Evolutionary conservation across 1,140 invertebrate species (phyloP).

Genomic region (Gonioctena quinquepunctata): DNA sequence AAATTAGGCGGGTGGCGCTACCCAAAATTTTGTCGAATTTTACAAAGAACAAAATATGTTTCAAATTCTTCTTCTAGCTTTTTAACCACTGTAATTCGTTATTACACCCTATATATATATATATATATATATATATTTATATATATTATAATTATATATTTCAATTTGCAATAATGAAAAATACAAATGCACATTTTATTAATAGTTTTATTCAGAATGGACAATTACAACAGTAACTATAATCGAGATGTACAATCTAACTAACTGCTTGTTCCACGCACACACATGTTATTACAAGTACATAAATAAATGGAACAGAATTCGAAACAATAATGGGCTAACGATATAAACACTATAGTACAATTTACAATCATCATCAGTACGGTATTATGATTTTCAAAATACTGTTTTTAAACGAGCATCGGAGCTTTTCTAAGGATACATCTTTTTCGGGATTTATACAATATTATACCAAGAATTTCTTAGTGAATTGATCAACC

Average conservation of each 20-base stretch:
- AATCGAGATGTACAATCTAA: slow-evolving; percentile 47
- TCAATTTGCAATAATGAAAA: too few relatives aligned
- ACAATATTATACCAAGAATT: too few relatives aligned
- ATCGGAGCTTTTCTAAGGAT: background rate
- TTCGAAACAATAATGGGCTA: slow-evolving; percentile 51
- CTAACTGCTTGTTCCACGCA: slow-evolving; percentile 43
- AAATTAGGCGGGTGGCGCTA: too few relatives aligned
- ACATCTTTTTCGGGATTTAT: too few relatives aligned
- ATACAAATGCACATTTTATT: slow-evolving; percentile 44
- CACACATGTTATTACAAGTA: slow-evolving; percentile 48
- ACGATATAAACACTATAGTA: slow-evolving; percentile 53
- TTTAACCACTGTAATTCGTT: too few relatives aligned
- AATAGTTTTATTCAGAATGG: slow-evolving; percentile 53
- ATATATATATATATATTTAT: too few relatives aligned
- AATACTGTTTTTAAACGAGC: slow-evolving; percentile 18
- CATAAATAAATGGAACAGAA: slow-evolving; percentile 52
- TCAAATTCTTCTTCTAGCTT: too few relatives aligned
- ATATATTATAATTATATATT: too few relatives aligned
- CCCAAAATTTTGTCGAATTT: too few relatives aligned
- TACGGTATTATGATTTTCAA: slow-evolving; percentile 9
- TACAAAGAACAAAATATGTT: too few relatives aligned
- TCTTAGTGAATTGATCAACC: too few relatives aligned
- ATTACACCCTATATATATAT: too few relatives aligned
- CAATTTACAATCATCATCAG: slow-evolving; percentile 40
- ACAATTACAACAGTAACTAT: slow-evolving; percentile 56